A percentile compares a stretch with the other conserved stretches of the same genome.
phyloP scores from a whole-genome alignment of 1,140 invertebrate species.

The Mycetomoellerius zeteki region DNA sequence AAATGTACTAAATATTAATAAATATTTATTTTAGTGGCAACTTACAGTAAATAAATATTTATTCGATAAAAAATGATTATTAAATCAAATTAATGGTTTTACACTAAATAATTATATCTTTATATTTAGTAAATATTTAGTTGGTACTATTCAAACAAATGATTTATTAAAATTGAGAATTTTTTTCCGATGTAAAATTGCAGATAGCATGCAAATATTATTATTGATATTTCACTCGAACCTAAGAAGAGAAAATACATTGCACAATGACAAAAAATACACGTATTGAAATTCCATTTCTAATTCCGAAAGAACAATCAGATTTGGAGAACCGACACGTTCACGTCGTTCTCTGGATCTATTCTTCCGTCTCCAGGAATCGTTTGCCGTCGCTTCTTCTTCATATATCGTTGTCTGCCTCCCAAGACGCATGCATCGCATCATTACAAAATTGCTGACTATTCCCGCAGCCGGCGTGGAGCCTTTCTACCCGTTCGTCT shows the following conservation, averaged over 20 bases:
- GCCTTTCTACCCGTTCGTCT: conserved; percentile 48
- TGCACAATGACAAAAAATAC: not conserved
- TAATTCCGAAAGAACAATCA: conserved; percentile 17
- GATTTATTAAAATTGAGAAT: too few species aligned
- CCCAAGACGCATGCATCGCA: conserved; percentile 61
- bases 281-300: conserved; percentile 13
- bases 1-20: too few species aligned
- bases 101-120: too few species aligned
- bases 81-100: too few species aligned
- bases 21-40: too few species aligned
- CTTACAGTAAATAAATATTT: too few species aligned
- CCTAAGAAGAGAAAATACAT: not conserved
- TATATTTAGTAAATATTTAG: too few species aligned
- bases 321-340: conserved; percentile 49
- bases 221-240: not conserved
- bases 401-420: conserved; percentile 64
- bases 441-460: conserved; percentile 64
- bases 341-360: not conserved
- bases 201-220: not conserved
- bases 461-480: conserved; percentile 47
- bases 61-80: too few species aligned
- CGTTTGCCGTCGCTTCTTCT: conserved; percentile 42
- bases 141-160: too few species aligned
- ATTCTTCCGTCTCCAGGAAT: conserved; percentile 8
- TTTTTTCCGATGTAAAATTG: not conserved